phyloP scores from a whole-genome alignment of 2,888 invertebrate species.

The Alsophila aescularia region DNA sequence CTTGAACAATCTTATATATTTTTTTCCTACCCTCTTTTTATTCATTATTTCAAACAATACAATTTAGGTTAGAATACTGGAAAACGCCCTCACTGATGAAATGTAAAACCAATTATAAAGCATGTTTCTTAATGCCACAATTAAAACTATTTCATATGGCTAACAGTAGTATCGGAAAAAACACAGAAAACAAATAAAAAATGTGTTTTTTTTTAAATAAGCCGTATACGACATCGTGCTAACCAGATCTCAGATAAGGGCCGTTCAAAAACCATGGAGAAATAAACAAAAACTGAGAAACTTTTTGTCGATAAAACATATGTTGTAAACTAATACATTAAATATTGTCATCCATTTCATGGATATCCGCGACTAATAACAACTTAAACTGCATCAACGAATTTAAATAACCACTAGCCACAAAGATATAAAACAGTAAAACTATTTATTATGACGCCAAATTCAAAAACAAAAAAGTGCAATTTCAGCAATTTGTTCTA shows the following conservation, averaged over 20 bases:
- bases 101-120: conserved; percentile 14
- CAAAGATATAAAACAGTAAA: conserved; percentile 37
- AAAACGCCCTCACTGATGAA: conserved; percentile 41
- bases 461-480: conserved; percentile 28
- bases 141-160: conserved; percentile 30
- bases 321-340: conserved; percentile 61
- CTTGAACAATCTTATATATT: conserved; percentile 2
- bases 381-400: conserved; percentile 52
- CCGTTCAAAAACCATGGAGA: no score
- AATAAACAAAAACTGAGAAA: no score
- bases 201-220: conserved; percentile 29
- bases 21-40: conserved; percentile 7
- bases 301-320: no score
- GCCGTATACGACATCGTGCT: conserved; percentile 33
- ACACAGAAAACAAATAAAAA: conserved; percentile 41
- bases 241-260: conserved; percentile 52
- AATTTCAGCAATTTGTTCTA: conserved; percentile 7
- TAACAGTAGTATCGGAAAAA: conserved; percentile 40
- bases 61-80: conserved; percentile 42
- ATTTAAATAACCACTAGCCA: conserved; percentile 46
- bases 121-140: conserved; percentile 23
- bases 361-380: conserved; percentile 58
- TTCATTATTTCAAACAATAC: conserved; percentile 1
- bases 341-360: conserved; percentile 68
- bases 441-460: conserved; percentile 56